phyloP scores from a whole-genome alignment of 2,113 vertebrate genomes.

The Oryzias woworae region DNA sequence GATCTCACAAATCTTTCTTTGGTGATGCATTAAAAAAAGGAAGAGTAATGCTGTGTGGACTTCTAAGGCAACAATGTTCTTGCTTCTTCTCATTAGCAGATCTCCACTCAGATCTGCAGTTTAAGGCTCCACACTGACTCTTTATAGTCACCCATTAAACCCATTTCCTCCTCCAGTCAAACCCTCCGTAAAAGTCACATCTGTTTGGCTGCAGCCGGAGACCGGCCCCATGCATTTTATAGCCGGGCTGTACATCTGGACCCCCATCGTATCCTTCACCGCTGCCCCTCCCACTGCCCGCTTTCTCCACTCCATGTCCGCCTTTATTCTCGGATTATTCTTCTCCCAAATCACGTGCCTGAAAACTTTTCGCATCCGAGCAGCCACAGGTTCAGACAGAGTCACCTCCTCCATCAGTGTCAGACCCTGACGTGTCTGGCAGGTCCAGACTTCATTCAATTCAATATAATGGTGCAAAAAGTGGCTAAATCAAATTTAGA shows the following conservation, averaged over 20 bases:
- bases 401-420: slow-evolving; percentile 33
- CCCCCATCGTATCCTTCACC: slow-evolving; percentile 24
- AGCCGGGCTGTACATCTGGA: slow-evolving; percentile 56
- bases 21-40: slow-evolving; percentile 18
- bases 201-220: slow-evolving; percentile 54
- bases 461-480: slow-evolving; percentile 27
- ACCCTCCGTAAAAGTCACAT: slow-evolving; percentile 67
- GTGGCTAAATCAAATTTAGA: slow-evolving; percentile 1
- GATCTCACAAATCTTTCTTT: slow-evolving; percentile 6
- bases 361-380: slow-evolving; percentile 37
- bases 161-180: slow-evolving; percentile 59
- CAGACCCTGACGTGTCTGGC: slow-evolving; percentile 26
- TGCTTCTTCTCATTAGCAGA: slow-evolving; percentile 36
- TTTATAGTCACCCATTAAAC: slow-evolving; percentile 56
- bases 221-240: slow-evolving; percentile 24
- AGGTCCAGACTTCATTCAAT: slow-evolving; percentile 38
- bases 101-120: slow-evolving; percentile 26
- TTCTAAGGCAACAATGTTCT: slow-evolving; percentile 34
- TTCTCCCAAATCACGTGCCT: not conserved
- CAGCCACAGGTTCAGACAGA: slow-evolving; percentile 20
- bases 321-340: slow-evolving; percentile 30
- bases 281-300: not conserved
- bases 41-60: slow-evolving; percentile 16
- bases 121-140: slow-evolving; percentile 51
- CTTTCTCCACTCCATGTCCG: slow-evolving; percentile 1